These are phyloP conservation scores for Caradrina kadenii DNA, from an alignment of 2,888 invertebrate species.

Conservation along the genomic window DNA sequence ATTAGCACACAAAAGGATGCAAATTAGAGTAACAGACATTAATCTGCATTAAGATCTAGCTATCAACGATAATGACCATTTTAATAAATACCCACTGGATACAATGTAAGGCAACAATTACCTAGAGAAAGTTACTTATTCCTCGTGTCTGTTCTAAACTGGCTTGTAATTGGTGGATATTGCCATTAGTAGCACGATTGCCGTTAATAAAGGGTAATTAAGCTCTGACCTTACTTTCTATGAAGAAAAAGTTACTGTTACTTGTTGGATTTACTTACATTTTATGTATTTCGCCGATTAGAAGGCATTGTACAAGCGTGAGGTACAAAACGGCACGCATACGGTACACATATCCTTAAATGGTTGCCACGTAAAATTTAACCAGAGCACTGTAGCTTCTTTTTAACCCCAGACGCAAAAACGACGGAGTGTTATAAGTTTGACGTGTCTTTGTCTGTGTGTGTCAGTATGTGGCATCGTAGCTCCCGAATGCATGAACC, in stretches of 20 bases:
- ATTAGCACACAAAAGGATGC: not conserved
- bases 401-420: too few species aligned
- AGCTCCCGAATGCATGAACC: too few species aligned
- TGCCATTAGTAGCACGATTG: constrained; percentile 39
- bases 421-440: too few species aligned
- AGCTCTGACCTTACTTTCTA: constrained; percentile 50
- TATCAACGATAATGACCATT: not conserved
- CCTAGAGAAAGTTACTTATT: constrained; percentile 28
- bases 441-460: too few species aligned
- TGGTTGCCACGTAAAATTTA: too few species aligned
- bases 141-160: constrained; percentile 8
- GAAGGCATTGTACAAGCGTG: too few species aligned
- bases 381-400: too few species aligned
- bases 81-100: not conserved
- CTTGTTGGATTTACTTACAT: not conserved
- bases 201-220: constrained; percentile 41
- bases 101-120: not conserved
- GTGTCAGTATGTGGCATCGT: too few species aligned
- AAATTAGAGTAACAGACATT: not conserved
- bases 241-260: constrained; percentile 28
- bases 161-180: constrained; percentile 25
- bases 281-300: not conserved
- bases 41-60: not conserved
- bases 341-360: too few species aligned
- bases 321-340: too few species aligned